A percentile compares a stretch with the other conserved stretches of the same genome.
Conservation (phyloP, 2,888 invertebrate species). For the Caenorhabditis sp. region DNA sequence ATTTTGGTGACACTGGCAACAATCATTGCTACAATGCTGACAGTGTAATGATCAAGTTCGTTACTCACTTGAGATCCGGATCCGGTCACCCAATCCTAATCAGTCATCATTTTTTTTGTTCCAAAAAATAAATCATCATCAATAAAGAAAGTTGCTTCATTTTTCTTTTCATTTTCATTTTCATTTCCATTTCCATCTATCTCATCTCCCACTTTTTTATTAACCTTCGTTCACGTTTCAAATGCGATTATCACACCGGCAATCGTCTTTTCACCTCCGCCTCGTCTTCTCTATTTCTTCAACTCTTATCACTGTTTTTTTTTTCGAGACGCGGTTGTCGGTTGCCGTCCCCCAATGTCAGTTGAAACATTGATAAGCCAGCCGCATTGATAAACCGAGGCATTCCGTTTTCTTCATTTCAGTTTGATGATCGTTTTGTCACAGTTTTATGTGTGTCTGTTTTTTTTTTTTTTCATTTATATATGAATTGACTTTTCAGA, state of each 20-base stretch:
- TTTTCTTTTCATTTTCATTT: too few relatives aligned
- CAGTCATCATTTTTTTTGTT: too few relatives aligned
- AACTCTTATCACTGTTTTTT: background rate
- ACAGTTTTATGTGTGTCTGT: too few relatives aligned
- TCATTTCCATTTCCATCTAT: too few relatives aligned
- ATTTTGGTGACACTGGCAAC: background rate
- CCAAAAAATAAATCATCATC: too few relatives aligned
- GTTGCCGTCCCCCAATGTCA: background rate
- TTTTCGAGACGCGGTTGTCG: slow-evolving; percentile 4
- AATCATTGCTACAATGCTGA: too few relatives aligned
- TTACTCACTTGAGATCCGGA: too few relatives aligned
- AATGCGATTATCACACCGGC: background rate
- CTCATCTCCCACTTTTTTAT: too few relatives aligned
- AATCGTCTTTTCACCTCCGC: background rate
- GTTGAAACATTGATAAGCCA: background rate
- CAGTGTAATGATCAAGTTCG: too few relatives aligned
- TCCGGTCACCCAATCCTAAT: too few relatives aligned
- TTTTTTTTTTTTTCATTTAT: background rate
- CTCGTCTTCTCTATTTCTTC: background rate
- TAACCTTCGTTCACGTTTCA: background rate
- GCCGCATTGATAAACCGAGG: too few relatives aligned
- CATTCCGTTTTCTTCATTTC: background rate
- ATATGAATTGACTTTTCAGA: background rate
- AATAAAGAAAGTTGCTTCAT: too few relatives aligned
- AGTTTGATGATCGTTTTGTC: background rate